phyloP scores from a whole-genome alignment of 2,888 invertebrate genomes.

The Lasioglossum leucozonium region DNA sequence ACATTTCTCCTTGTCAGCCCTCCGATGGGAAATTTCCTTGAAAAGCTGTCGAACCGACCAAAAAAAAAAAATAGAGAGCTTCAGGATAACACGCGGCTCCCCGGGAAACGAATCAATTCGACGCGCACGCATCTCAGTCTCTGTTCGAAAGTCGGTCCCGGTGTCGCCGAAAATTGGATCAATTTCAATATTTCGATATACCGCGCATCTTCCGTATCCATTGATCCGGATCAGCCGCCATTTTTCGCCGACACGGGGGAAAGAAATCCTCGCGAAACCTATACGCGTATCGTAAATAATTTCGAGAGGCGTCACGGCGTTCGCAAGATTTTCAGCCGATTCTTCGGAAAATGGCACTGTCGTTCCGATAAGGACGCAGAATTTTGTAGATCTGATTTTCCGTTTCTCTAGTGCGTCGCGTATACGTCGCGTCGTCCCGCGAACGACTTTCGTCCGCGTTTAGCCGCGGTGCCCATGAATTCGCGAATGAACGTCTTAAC shows the following conservation, averaged over 20 bases:
- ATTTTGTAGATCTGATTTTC: neutral
- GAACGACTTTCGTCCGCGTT: neutral
- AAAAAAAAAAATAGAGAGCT: conserved; percentile 17
- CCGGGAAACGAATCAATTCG: conserved; percentile 42
- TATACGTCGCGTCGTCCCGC: too few relatives aligned
- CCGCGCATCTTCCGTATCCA: neutral
- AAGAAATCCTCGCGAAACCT: neutral
- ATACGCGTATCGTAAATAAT: neutral
- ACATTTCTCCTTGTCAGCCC: conserved; percentile 13
- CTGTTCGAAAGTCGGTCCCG: conserved; percentile 10
- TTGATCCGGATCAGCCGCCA: neutral
- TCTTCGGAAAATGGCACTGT: fast-evolving
- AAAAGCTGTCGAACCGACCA: conserved; percentile 24
- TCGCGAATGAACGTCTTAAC: conserved; percentile 17
- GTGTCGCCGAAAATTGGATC: conserved; percentile 44
- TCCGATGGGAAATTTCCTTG: conserved; percentile 33
- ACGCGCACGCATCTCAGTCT: conserved; percentile 14
- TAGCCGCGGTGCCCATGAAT: neutral
- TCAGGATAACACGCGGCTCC: conserved; percentile 14
- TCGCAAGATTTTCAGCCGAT: neutral
- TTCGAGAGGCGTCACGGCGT: neutral
- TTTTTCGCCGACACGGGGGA: neutral
- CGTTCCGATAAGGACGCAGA: too few relatives aligned
- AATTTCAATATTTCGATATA: conserved; percentile 41
- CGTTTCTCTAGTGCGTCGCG: too few relatives aligned